Evolutionary conservation across 2,113 vertebrate species (phyloP).

Genomic region (Xiphophorus couchianus): DNA sequence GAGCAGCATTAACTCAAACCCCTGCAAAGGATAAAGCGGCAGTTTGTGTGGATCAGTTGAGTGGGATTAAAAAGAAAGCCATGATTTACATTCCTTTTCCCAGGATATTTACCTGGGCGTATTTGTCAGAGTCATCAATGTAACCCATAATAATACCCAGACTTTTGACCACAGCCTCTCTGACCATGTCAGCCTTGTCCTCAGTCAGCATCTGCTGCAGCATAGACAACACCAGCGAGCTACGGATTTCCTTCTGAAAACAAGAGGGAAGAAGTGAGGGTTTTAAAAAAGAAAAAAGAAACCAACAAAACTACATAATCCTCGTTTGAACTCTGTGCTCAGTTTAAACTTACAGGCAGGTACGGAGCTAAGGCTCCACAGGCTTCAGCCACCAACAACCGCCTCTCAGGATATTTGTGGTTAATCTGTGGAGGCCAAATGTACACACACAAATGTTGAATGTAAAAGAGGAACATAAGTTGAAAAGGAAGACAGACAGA

Average conservation of each 20-base stretch:
- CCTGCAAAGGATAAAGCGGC: conserved; percentile 81
- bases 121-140: conserved; percentile 98
- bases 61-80: not conserved
- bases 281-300: not conserved
- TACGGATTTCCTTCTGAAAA: conserved; percentile 94
- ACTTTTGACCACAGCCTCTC: conserved; percentile 98
- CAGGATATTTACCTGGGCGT: conserved; percentile 87
- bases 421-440: conserved; percentile 86
- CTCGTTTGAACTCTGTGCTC: not conserved
- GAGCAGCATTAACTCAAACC: conserved; percentile 94
- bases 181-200: conserved; percentile 97
- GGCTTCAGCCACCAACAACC: conserved; percentile 95
- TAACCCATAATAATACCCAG: conserved; percentile 98
- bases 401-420: conserved; percentile 98
- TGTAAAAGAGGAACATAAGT: conserved; percentile 28
- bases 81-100: not conserved
- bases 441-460: conserved; percentile 20
- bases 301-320: no score
- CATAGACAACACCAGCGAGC: conserved; percentile 97
- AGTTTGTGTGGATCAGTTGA: not conserved
- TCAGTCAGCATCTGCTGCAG: conserved; percentile 98
- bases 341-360: conserved; percentile 88
- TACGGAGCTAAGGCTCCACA: conserved; percentile 97
- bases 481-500: conserved; percentile 37
- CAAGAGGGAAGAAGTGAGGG: not conserved